Conservation (phyloP, 2,113 vertebrate genomes). For the Channa argus region DNA sequence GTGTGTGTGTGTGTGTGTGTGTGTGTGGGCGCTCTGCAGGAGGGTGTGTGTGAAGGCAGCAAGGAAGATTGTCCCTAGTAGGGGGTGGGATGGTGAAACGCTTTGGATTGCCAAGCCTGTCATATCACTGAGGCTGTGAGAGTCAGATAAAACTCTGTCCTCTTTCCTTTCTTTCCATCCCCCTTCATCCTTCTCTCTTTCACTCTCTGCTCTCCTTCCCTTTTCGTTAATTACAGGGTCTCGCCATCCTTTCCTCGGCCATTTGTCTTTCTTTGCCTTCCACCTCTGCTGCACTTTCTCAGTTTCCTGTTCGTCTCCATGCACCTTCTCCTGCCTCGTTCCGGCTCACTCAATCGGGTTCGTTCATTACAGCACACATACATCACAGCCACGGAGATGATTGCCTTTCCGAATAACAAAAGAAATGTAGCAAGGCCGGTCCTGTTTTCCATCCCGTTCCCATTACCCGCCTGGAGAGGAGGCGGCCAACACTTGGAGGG, state of each 20-base stretch:
- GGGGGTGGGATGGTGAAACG: constrained; percentile 64
- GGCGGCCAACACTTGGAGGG: constrained; percentile 46
- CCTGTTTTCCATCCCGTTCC: constrained; percentile 26
- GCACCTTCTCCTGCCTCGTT: background rate
- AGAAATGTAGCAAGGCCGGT: constrained; percentile 27
- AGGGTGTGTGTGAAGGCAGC: constrained; percentile 44
- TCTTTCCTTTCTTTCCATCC: constrained; percentile 26
- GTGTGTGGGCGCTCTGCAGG: constrained; percentile 34
- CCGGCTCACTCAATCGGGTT: background rate
- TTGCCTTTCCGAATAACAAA: constrained; percentile 55
- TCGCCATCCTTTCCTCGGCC: constrained; percentile 16
- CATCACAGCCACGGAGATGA: constrained; percentile 25
- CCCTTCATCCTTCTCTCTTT: constrained; percentile 36
- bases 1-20: constrained; percentile 31
- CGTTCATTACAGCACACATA: background rate
- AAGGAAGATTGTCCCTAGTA: constrained; percentile 70
- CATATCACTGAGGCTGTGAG: constrained; percentile 68
- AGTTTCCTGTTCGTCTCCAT: background rate
- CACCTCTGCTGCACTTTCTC: background rate
- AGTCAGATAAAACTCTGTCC: constrained; percentile 70
- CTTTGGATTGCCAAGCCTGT: constrained; percentile 64
- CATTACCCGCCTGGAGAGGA: constrained; percentile 48
- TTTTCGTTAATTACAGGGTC: constrained; percentile 8
- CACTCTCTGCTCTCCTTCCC: background rate
- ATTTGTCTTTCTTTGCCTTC: constrained; percentile 17